phyloP scores from a whole-genome alignment of 2,113 vertebrate genomes.

The Aegithalos caudatus region DNA sequence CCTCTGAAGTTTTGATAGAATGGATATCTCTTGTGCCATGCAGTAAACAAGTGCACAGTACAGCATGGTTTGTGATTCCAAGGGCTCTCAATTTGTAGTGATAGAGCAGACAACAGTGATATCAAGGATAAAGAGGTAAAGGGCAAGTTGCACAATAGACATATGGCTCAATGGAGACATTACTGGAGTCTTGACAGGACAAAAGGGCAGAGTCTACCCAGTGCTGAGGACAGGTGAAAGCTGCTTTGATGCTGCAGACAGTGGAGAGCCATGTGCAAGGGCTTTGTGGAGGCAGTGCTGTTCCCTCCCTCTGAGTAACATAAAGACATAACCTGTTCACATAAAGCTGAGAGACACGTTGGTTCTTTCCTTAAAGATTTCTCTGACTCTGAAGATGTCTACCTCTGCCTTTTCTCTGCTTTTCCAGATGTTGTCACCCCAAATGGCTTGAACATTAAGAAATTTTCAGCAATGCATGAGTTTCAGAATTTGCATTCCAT shows the following conservation, averaged over 20 bases:
- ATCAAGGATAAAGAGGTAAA: not conserved
- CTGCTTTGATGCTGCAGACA: not conserved
- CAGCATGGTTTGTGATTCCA: not conserved
- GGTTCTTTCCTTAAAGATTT: constrained; percentile 3
- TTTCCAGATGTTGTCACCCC: constrained; percentile 92
- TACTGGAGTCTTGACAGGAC: not conserved
- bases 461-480: constrained; percentile 97
- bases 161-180: not conserved
- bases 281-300: not conserved
- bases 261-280: not conserved
- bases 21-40: not conserved
- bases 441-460: constrained; percentile 95
- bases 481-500: constrained; percentile 97
- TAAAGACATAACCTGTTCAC: not conserved
- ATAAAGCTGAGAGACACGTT: not conserved
- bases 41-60: not conserved
- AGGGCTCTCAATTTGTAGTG: not conserved
- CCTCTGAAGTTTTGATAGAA: not conserved
- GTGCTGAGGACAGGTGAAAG: not conserved
- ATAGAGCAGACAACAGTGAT: not conserved
- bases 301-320: not conserved
- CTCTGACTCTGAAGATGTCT: constrained; percentile 34
- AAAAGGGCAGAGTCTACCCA: not conserved
- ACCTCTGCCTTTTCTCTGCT: constrained; percentile 47
- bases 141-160: not conserved